Percentiles rank a stretch among this genome's conserved stretches.
Evolutionary conservation across 2,797 vertebrate species (phyloP).

Genomic region (Phrynocephalus vlangalii): DNA sequence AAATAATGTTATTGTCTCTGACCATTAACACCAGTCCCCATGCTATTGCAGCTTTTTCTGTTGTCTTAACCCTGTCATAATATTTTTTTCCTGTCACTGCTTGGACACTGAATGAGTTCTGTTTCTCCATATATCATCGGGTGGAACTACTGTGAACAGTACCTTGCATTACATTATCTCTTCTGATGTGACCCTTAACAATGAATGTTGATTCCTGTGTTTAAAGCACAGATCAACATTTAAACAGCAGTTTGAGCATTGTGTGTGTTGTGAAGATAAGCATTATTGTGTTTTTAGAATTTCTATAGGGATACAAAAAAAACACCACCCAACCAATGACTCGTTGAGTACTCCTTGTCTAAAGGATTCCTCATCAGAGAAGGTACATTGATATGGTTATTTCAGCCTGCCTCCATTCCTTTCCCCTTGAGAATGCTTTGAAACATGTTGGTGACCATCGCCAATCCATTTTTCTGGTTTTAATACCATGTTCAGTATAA

Average conservation of each 20-base stretch:
- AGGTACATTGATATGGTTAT: not conserved
- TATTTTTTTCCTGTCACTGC: conserved; percentile 32
- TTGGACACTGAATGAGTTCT: not conserved
- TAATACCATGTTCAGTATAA: not conserved
- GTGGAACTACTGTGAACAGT: not conserved
- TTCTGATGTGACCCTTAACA: conserved; percentile 4
- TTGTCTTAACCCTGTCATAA: conserved; percentile 10
- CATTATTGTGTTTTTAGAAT: not conserved
- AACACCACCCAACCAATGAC: not conserved
- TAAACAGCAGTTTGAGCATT: accelerated
- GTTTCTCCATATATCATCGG: not conserved
- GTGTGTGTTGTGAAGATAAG: not conserved
- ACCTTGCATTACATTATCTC: conserved; percentile 30
- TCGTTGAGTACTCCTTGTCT: not conserved
- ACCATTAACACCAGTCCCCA: not conserved
- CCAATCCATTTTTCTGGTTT: not conserved
- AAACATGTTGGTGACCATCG: not conserved
- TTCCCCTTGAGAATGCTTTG: not conserved
- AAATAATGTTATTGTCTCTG: not conserved
- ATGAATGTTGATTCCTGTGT: not conserved
- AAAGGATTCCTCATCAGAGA: not conserved
- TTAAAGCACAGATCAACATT: not conserved
- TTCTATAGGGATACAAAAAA: not conserved
- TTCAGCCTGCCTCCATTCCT: not conserved
- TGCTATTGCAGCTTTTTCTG: not conserved